phyloP scores from a whole-genome alignment of 2,888 invertebrate species.

The Arge pagana region DNA sequence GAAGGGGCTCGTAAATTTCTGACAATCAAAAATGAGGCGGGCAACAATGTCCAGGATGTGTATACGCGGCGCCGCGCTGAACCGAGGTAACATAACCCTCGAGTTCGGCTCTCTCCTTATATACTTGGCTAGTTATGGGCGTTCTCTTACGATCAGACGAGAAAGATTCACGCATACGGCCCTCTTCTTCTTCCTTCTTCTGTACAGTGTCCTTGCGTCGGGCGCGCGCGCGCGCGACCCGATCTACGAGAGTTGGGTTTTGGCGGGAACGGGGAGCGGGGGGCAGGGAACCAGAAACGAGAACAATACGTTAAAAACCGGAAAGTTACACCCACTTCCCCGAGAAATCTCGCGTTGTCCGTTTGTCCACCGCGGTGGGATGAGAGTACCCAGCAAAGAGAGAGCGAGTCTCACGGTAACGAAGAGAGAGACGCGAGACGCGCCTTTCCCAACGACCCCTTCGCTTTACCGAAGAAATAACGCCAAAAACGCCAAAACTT shows the following conservation, averaged over 20 bases:
- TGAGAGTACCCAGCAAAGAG: no score
- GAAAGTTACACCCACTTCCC: constrained; percentile 21
- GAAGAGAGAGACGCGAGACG: constrained; percentile 3
- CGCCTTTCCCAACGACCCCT: neutral
- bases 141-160: no score
- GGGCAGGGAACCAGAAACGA: neutral
- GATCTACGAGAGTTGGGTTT: neutral
- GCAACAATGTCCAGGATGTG: constrained; percentile 22
- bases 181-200: no score
- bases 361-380: constrained; percentile 14
- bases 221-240: neutral
- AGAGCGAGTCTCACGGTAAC: no score
- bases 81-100: constrained; percentile 20
- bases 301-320: constrained; percentile 15
- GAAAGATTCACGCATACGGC: no score
- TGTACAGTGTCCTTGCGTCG: no score
- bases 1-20: constrained; percentile 15
- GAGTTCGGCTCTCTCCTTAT: no score
- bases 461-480: no score
- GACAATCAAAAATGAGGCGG: constrained; percentile 20
- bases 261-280: neutral
- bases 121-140: constrained; percentile 19
- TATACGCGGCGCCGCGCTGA: no score
- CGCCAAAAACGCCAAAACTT: no score
- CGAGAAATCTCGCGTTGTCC: constrained; percentile 19